Conservation (phyloP, 2,113 vertebrate genomes). For the Phaethornis superciliosus region DNA sequence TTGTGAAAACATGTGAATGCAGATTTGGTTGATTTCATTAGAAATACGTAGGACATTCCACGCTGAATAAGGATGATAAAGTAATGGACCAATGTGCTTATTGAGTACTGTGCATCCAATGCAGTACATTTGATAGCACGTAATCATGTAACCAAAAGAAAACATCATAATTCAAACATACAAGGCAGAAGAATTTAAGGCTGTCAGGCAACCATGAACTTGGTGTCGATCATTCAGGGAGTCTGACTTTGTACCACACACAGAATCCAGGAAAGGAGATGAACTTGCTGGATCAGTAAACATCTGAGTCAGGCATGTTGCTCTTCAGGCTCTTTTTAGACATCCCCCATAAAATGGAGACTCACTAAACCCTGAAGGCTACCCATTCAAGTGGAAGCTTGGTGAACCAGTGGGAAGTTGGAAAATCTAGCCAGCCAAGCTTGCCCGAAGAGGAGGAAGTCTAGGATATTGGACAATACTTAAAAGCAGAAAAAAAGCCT, state of each 20-base stretch:
- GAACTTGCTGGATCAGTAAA: not conserved
- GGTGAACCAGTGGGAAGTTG: not conserved
- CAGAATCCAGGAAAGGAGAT: not conserved
- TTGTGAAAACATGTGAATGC: not conserved
- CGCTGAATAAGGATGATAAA: not conserved
- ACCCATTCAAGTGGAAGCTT: not conserved
- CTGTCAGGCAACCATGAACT: not conserved
- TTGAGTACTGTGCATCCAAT: not conserved
- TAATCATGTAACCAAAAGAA: not conserved
- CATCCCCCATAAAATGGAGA: not conserved
- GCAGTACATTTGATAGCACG: not conserved
- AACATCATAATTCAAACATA: not conserved
- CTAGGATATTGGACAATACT: not conserved
- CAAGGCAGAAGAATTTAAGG: not conserved
- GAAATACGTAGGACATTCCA: not conserved
- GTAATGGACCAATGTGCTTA: not conserved
- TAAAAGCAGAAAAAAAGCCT: slow-evolving; percentile 22
- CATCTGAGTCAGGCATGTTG: not conserved
- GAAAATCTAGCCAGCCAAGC: not conserved
- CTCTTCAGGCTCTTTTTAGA: not conserved
- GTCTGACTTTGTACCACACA: not conserved
- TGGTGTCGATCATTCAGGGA: not conserved
- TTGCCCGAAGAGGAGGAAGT: not conserved
- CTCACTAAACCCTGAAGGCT: not conserved
- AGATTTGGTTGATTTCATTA: not conserved